These are phyloP conservation scores for Neolamprologus longior DNA, from an alignment of 2,113 vertebrate species.

Conservation along the genomic window DNA sequence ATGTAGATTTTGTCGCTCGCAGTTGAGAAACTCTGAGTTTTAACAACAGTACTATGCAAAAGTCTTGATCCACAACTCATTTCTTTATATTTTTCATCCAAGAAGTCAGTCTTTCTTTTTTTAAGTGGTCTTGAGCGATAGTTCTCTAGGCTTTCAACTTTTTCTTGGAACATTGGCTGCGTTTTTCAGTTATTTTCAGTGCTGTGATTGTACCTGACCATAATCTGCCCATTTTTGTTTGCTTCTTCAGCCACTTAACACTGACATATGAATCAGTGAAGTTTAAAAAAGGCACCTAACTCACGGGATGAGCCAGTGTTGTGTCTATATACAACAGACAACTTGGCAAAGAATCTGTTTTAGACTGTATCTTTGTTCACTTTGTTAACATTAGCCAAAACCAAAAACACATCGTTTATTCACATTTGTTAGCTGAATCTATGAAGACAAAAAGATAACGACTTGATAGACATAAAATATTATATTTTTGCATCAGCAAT, in stretches of 20 bases:
- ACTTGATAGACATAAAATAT: not conserved
- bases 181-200: not conserved
- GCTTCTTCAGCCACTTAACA: not conserved
- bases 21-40: not conserved
- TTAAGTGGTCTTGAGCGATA: not conserved
- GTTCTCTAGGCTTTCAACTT: not conserved
- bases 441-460: not conserved
- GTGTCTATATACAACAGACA: accelerated
- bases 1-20: not conserved
- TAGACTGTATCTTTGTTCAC: not conserved
- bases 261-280: not conserved
- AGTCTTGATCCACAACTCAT: not conserved
- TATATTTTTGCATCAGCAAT: not conserved
- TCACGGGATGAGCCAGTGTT: not conserved
- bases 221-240: not conserved
- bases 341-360: not conserved
- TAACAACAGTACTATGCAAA: not conserved
- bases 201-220: not conserved
- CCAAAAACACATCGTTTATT: not conserved
- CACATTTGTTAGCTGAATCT: not conserved
- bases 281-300: not conserved
- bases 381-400: not conserved
- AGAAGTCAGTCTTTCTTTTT: not conserved
- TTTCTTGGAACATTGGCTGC: not conserved
- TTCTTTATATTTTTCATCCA: not conserved